Percentiles rank a stretch among this genome's conserved stretches.
These are phyloP conservation scores for Rhimphoctona megacephalus DNA, from an alignment of 2,888 invertebrate species.

Conservation along the genomic window DNA sequence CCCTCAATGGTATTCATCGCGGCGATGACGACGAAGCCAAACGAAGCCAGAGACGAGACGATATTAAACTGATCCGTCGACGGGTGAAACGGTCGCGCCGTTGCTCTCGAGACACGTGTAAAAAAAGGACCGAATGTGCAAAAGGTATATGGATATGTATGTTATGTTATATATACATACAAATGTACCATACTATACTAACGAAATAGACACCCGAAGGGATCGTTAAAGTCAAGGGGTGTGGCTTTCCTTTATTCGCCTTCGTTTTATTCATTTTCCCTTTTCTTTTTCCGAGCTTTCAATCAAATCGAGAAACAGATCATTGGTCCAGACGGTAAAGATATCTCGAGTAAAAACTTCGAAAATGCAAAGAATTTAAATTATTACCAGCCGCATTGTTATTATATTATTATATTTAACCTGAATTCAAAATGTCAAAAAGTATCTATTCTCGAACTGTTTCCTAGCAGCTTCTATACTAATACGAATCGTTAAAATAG, in stretches of 20 bases:
- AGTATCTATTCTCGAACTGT: neutral
- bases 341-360: neutral
- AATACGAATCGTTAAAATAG: neutral
- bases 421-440: neutral
- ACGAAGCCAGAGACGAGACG: conserved; percentile 21
- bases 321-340: neutral
- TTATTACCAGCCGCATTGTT: neutral
- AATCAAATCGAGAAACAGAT: neutral
- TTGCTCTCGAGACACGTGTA: conserved; percentile 4
- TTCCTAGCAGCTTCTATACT: neutral
- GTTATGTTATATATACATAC: neutral
- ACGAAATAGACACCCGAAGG: conserved; percentile 50
- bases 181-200: conserved; percentile 4
- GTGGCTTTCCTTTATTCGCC: conserved; percentile 50
- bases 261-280: conserved; percentile 22
- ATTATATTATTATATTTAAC: neutral
- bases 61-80: conserved; percentile 58
- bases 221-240: conserved; percentile 62
- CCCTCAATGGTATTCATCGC: conserved; percentile 35
- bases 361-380: neutral
- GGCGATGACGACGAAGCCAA: conserved; percentile 3
- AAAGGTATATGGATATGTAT: neutral
- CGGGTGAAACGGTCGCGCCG: conserved; percentile 41
- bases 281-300: neutral
- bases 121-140: conserved; percentile 2